Evolutionary conservation across 2,888 invertebrate genomes (phyloP).

Genomic region (Coleophora deauratella): DNA sequence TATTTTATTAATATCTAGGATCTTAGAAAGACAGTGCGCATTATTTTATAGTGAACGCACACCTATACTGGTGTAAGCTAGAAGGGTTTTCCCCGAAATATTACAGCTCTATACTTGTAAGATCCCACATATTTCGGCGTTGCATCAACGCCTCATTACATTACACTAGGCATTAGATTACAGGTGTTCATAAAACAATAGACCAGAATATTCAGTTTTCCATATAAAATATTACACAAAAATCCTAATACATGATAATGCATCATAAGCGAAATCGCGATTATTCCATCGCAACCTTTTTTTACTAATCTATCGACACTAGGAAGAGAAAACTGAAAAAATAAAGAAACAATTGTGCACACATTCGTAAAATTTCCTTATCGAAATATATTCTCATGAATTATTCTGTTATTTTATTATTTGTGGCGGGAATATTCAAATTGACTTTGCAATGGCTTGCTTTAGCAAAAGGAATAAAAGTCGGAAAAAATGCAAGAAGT

Average conservation of each 20-base stretch:
- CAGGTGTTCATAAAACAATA: slow-evolving; percentile 5
- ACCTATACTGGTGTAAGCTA: too few species aligned
- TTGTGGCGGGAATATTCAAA: not conserved
- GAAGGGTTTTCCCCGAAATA: too few species aligned
- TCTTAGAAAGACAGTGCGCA: slow-evolving; percentile 10
- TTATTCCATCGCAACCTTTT: not conserved
- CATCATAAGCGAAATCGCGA: not conserved
- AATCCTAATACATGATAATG: too few species aligned
- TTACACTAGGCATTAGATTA: slow-evolving; percentile 33
- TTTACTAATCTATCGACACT: not conserved
- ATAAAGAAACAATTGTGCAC: too few species aligned
- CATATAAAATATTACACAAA: too few species aligned
- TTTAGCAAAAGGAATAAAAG: not conserved
- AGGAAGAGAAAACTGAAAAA: too few species aligned
- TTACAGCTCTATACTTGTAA: not conserved
- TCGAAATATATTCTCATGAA: too few species aligned
- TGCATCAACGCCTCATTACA: slow-evolving; percentile 41
- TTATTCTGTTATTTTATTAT: too few species aligned
- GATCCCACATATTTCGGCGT: slow-evolving; percentile 9
- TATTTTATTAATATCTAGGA: slow-evolving; percentile 9
- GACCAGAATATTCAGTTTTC: too few species aligned
- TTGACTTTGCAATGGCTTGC: not conserved
- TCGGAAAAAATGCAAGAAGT: too few species aligned
- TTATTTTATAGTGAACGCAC: too few species aligned
- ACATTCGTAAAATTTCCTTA: too few species aligned